Base-by-base conservation (phyloP, 1,140 invertebrate species). In the Pentalonia nigronervosa region DNA sequence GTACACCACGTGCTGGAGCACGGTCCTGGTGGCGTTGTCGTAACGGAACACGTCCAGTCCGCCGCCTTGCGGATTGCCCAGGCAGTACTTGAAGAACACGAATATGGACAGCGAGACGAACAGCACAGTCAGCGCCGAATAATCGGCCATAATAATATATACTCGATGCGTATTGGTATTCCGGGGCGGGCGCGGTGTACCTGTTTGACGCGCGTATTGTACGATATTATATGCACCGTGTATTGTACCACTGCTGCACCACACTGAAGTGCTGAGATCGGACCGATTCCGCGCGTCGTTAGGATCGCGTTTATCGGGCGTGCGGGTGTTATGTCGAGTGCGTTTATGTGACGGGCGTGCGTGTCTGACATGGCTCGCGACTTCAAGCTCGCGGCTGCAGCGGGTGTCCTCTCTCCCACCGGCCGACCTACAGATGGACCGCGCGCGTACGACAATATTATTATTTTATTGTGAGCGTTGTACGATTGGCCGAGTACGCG, bases 71-170 rank as follows among this genome's bases (percentile, higher is more conserved):
- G 91, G n/a, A 34, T 93, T 45, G n/a, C 94, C 94, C 67, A 94
- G 81, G 41, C 94, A 94, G 93, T 94, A 94, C 76, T 94, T 94
- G 93, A 94, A 94, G 93, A 94, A 94, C 50, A 94, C 67, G 84
- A 94, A 94, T 86, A 94, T 94, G 17, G 94, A 47, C 56, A 94
- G 60, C 21, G 94, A 94, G n/a, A 94, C 93, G 76, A 94, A 34
- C 34, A 94, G 87, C 21, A 94, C 94, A 4, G 94, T 86, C 30
- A 94, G 81, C 17, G 94, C 93, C 6, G 93, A 93, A 94, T 94
- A 93, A 48, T 94, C 93, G 83, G 94, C 47, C 93, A 93, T 93
- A 30, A 76, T 76, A 34, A 67, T 67, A n/a, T 67, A n/a, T 4
- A 7, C 17, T 2, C 0, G 30, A 30, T 14, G 86, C 25, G 41